Percentiles rank a stretch among this genome's conserved stretches.
Conservation (phyloP, 2,113 vertebrate genomes). For the Arvicanthis niloticus region DNA sequence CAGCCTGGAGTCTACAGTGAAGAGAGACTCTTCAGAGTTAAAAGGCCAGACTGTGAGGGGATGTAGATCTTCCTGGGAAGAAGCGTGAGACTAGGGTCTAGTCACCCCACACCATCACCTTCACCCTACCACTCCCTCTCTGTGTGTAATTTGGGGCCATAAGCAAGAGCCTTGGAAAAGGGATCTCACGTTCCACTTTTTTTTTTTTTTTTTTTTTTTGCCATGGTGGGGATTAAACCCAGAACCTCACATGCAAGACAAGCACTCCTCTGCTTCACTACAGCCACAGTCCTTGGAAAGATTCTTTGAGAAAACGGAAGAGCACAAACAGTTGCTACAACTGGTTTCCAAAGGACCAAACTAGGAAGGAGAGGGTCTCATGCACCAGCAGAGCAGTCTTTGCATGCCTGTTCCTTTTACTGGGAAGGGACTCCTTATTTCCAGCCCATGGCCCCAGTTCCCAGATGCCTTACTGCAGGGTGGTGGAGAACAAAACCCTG, state of each 20-base stretch:
- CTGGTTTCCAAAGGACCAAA: background rate
- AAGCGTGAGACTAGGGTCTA: background rate
- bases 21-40: background rate
- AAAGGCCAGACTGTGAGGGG: background rate
- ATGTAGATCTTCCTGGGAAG: background rate
- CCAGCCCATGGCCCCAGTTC: background rate
- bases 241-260: background rate
- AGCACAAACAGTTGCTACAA: background rate
- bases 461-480: background rate
- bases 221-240: background rate
- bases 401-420: background rate
- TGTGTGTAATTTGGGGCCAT: background rate
- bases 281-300: background rate
- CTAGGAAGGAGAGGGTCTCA: background rate
- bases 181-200: background rate
- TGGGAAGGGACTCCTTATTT: background rate
- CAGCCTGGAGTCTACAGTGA: background rate
- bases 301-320: background rate
- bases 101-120: background rate
- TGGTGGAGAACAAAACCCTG: background rate
- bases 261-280: background rate
- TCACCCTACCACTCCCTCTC: background rate
- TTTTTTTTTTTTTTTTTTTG: background rate
- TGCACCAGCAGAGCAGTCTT: background rate
- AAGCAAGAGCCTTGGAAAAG: background rate